Conservation (phyloP, 2,797 vertebrate genomes). For the Thaleichthys pacificus region DNA sequence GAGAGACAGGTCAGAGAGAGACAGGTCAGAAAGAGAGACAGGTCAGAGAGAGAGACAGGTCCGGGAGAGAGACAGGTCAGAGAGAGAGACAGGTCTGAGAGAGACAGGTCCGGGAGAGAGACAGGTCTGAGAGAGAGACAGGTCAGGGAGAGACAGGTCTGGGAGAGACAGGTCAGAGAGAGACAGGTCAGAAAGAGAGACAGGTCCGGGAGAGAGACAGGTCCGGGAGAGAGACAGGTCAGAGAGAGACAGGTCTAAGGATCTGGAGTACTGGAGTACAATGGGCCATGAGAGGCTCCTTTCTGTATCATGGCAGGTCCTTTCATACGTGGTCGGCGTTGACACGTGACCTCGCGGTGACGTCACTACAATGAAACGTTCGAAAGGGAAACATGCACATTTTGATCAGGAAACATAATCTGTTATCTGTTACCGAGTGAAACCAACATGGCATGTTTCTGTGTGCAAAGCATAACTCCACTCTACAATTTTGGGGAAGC, state of each 20-base stretch:
- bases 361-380: conserved; percentile 26
- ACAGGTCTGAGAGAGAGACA: conserved; percentile 33
- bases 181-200: conserved; percentile 42
- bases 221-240: conserved; percentile 38
- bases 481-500: conserved; percentile 63
- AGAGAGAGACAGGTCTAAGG: conserved; percentile 61
- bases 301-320: conserved; percentile 69
- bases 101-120: conserved; percentile 36
- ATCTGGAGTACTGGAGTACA: conserved; percentile 63
- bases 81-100: conserved; percentile 58
- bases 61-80: conserved; percentile 54
- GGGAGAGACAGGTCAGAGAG: conserved; percentile 28
- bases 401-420: conserved; percentile 68
- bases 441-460: conserved; percentile 63
- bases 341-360: background rate
- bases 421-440: conserved; percentile 71
- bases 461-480: conserved; percentile 56
- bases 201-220: conserved; percentile 41
- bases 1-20: conserved; percentile 58
- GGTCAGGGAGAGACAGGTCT: conserved; percentile 12
- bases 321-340: conserved; percentile 61
- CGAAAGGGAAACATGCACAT: conserved; percentile 64
- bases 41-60: conserved; percentile 16
- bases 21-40: conserved; percentile 45
- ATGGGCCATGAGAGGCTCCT: conserved; percentile 68